A percentile compares a stretch with the other conserved stretches of the same genome.
Evolutionary conservation across 2,797 vertebrate genomes (phyloP).

Genomic region (Eleutherodactylus coqui): DNA sequence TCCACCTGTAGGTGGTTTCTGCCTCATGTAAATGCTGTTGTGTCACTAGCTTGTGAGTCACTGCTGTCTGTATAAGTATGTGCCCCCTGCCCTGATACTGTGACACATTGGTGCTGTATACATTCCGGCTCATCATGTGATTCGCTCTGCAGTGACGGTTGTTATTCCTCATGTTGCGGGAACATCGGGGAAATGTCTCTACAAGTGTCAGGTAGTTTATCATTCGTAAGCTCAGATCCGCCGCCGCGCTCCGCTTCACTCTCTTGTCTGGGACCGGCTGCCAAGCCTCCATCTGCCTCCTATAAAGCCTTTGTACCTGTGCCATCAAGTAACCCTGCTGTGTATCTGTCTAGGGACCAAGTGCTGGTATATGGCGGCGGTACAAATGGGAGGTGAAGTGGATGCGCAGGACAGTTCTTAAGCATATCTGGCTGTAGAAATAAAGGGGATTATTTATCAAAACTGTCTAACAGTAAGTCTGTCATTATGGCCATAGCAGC

Average conservation of each 20-base stretch:
- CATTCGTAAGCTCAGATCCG: neutral
- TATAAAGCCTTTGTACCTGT: neutral
- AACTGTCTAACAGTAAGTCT: too few relatives aligned
- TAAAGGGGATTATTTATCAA: too few relatives aligned
- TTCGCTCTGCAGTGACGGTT: too few relatives aligned
- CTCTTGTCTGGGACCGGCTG: neutral
- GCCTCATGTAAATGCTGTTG: neutral
- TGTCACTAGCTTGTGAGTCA: neutral
- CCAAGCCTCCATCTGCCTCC: conserved; percentile 1
- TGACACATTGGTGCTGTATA: neutral
- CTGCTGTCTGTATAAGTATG: neutral
- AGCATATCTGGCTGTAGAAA: too few relatives aligned
- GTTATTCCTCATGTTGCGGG: neutral
- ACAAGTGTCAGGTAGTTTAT: conserved; percentile 26
- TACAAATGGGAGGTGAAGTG: neutral
- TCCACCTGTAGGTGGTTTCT: neutral
- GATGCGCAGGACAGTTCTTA: too few relatives aligned
- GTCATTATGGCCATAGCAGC: too few relatives aligned
- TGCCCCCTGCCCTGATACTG: neutral
- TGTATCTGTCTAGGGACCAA: neutral
- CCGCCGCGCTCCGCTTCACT: neutral
- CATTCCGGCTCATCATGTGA: neutral
- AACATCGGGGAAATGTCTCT: neutral
- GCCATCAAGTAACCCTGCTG: neutral
- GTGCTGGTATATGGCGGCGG: neutral